Evolutionary conservation across 2,888 invertebrate species (phyloP), one percentile per base, ranked within the genome.

Genomic region (Drosophila nr. medialis): DNA sequence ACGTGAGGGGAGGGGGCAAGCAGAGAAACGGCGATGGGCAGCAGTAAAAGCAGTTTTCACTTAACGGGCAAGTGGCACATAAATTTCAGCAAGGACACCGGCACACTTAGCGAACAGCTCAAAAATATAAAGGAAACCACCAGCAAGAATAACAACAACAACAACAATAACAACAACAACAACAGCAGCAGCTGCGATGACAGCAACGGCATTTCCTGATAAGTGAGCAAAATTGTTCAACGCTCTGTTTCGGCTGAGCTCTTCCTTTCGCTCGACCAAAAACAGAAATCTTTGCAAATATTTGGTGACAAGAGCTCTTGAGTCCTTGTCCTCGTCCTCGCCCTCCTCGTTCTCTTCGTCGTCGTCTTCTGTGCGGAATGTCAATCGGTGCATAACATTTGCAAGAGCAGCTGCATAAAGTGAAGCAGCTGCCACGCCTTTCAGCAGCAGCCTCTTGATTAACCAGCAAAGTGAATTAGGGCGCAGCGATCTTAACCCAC

Each of bases 71-170:
- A 85, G 89, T 86, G 83, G 80, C 80, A 86, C 87, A 84, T 86
- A 89, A 89, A 89, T 89, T 86, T 74, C 68, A 80, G 64, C 88
- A 83, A 87, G 83, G 84, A 88, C 81, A 83, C 64, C 68, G 51
- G 64, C 40, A 56, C 71, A 82, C 80, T 81, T 73, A 51, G 65
- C 59, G 38, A 56, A 65, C 67, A 63, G 40, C 50, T 72, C 53
- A 53, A 42, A 50, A 67, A 54, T 45, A 45, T 45, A 45, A 45
- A 27, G 15, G 4, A 45, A 24, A 45, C 49, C 40, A 11, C n/a
- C 15, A 55, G 7, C n/a, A 30, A 13, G n/a, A 7, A 30, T 27
- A 48, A 42, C 59, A 53, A 48, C 54, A 38, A 40, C 24, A 32
- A 53, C 27, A 58, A 49, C 38, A 69, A 40, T 24, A 61, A 49